These are phyloP conservation scores for Eptatretus burgeri DNA, from an alignment of 2,113 vertebrate genomes.

Conservation along the genomic window DNA sequence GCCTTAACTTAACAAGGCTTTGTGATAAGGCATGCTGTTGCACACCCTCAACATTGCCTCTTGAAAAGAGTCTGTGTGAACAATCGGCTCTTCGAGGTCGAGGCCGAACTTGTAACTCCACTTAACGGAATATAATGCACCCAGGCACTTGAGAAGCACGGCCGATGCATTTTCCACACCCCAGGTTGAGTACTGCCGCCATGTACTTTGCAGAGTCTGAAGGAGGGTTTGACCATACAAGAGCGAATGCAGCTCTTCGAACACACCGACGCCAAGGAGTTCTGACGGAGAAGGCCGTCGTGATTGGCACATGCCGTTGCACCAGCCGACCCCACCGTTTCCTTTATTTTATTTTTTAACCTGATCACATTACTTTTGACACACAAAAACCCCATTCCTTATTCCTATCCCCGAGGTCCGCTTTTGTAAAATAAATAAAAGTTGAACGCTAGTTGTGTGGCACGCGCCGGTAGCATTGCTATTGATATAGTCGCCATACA, in stretches of 20 bases:
- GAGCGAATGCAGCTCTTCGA: constrained; percentile 92
- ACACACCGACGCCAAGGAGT: constrained; percentile 70
- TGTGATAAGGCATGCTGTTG: neutral
- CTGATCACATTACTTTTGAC: neutral
- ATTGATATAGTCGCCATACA: too few relatives aligned
- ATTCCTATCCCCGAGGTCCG: neutral
- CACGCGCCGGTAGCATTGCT: too few relatives aligned
- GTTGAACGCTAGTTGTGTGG: too few relatives aligned
- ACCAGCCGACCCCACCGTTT: neutral
- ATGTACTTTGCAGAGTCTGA: constrained; percentile 39
- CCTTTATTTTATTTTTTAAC: neutral
- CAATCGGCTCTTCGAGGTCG: neutral
- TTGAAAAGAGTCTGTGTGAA: neutral
- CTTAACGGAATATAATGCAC: neutral
- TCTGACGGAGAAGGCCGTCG: constrained; percentile 23
- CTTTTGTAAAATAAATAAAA: too few relatives aligned
- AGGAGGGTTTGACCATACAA: constrained; percentile 83
- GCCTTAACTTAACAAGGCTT: too few relatives aligned
- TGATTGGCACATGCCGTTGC: neutral
- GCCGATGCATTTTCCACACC: neutral
- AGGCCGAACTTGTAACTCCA: neutral
- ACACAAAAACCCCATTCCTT: neutral
- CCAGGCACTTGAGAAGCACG: neutral
- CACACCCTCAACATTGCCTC: neutral
- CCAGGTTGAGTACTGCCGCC: neutral